These are phyloP conservation scores for Pyxicephalus adspersus DNA, from an alignment of 2,113 vertebrate species.

Conservation along the genomic window DNA sequence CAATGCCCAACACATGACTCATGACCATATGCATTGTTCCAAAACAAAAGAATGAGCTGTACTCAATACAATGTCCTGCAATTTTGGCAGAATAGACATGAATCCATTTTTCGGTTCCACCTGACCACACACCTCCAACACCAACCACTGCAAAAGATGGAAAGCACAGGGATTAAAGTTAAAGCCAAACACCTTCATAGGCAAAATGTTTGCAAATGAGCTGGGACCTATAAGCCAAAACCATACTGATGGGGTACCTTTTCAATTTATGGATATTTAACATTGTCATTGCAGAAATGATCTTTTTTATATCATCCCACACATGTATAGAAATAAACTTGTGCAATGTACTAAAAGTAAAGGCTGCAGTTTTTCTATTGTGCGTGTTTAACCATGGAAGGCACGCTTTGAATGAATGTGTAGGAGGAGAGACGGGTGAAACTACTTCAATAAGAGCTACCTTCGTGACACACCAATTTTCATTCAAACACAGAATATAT, in stretches of 20 bases:
- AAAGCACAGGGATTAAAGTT: no score
- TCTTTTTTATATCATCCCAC: constrained; percentile 37
- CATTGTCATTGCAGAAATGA: constrained; percentile 9
- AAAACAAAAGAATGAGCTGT: no score
- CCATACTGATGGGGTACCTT: neutral
- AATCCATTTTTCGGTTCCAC: no score
- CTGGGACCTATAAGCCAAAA: neutral
- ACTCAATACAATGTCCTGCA: no score
- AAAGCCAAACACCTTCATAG: no score
- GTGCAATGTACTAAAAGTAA: neutral
- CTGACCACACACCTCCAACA: no score
- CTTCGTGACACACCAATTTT: neutral
- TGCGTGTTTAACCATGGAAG: constrained; percentile 5
- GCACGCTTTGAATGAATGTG: constrained; percentile 5
- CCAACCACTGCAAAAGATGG: no score
- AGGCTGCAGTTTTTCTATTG: neutral
- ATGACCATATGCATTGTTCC: no score
- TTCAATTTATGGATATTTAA: constrained; percentile 12
- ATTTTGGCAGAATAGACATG: no score
- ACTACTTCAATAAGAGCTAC: constrained; percentile 2
- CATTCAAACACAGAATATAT: neutral
- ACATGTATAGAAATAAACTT: constrained; percentile 49
- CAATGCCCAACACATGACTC: no score
- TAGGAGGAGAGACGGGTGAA: constrained; percentile 35
- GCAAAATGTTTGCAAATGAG: no score